Evolutionary conservation across 1,140 invertebrate species (phyloP).

Genomic region (Pygmarrhopalites habei): DNA sequence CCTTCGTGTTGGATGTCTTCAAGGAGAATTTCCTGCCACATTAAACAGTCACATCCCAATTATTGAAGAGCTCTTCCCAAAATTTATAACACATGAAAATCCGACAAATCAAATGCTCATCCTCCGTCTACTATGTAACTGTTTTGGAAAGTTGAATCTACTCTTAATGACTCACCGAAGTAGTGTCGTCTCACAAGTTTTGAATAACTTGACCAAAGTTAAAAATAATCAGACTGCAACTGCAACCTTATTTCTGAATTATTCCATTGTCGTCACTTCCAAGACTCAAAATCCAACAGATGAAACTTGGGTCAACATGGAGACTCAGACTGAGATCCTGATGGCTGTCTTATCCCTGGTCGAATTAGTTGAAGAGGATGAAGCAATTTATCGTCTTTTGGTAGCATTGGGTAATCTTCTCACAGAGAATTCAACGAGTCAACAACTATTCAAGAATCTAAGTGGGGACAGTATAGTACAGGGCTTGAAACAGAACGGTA

Average conservation of each 20-base stretch:
- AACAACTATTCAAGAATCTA: slow-evolving; percentile 21
- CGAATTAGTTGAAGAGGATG: slow-evolving; percentile 29
- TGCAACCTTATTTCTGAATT: slow-evolving; percentile 70
- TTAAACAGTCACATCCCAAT: slow-evolving; percentile 51
- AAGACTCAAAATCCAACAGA: slow-evolving; percentile 1
- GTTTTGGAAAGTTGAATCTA: slow-evolving; percentile 58
- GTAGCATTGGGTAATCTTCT: slow-evolving; percentile 31
- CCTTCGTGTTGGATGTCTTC: slow-evolving; percentile 66
- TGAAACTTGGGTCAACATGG: slow-evolving; percentile 4
- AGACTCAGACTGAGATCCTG: slow-evolving; percentile 33
- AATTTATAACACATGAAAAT: slow-evolving; percentile 22
- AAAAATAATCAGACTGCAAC: slow-evolving; percentile 58
- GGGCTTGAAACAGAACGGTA: slow-evolving; percentile 15
- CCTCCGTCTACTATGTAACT: slow-evolving; percentile 67
- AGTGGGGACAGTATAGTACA: slow-evolving; percentile 16
- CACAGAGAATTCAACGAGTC: not conserved
- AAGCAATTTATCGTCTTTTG: slow-evolving; percentile 29
- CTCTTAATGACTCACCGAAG: slow-evolving; percentile 48
- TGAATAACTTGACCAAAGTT: slow-evolving; percentile 25
- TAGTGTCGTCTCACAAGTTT: slow-evolving; percentile 19
- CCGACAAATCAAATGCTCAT: slow-evolving; percentile 68
- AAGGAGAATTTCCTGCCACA: slow-evolving; percentile 49
- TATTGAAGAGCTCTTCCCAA: not conserved
- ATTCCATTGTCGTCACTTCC: slow-evolving; percentile 49
- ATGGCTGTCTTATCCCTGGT: slow-evolving; percentile 28